Evolutionary conservation across 2,888 invertebrate genomes (phyloP).

Genomic region (Aleiodes leptofemur): DNA sequence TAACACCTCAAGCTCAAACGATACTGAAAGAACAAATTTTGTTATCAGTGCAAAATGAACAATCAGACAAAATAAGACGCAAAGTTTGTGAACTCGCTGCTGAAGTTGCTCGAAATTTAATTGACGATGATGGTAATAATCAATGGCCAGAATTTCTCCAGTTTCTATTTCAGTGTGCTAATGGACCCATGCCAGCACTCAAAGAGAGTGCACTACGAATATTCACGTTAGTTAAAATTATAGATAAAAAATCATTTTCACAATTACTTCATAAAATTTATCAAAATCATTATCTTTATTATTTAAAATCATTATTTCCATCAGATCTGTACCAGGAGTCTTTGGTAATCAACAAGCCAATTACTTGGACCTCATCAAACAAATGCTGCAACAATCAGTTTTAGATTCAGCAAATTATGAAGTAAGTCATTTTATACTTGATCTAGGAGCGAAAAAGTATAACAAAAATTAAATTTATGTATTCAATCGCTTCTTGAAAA

Average conservation of each 20-base stretch:
- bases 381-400: slow-evolving; percentile 92
- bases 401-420: slow-evolving; percentile 84
- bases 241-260: background rate
- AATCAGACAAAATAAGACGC: slow-evolving; percentile 85
- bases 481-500: too few species aligned
- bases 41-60: slow-evolving; percentile 89
- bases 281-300: slow-evolving; percentile 8
- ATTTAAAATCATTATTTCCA: too few species aligned
- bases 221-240: slow-evolving; percentile 84
- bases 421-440: slow-evolving; percentile 73
- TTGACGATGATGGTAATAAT: slow-evolving; percentile 97
- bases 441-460: too few species aligned
- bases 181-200: slow-evolving; percentile 86
- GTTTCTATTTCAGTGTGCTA: slow-evolving; percentile 96
- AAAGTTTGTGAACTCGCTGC: slow-evolving; percentile 97
- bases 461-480: too few species aligned
- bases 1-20: slow-evolving; percentile 88
- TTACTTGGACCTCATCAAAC: slow-evolving; percentile 94
- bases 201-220: slow-evolving; percentile 96
- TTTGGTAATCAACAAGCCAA: slow-evolving; percentile 97
- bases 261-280: background rate
- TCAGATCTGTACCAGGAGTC: slow-evolving; percentile 93
- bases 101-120: slow-evolving; percentile 95
- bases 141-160: slow-evolving; percentile 97
- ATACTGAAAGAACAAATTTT: slow-evolving; percentile 92